Conservation (phyloP, 2,797 vertebrate genomes). For the Sphaeramia orbicularis region DNA sequence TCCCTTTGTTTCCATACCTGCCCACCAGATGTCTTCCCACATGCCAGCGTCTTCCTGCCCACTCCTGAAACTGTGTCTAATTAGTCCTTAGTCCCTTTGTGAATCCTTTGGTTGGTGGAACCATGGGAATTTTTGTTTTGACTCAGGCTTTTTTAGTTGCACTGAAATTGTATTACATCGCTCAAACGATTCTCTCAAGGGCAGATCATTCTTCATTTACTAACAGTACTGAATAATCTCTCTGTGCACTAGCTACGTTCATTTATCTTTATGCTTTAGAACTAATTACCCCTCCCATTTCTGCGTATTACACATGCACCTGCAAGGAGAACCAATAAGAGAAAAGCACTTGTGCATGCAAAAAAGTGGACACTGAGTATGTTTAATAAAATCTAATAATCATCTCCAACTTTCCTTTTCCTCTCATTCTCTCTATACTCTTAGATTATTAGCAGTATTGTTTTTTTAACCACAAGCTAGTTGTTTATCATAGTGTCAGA, state of each 20-base stretch:
- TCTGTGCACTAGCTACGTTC: neutral
- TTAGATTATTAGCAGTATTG: conserved; percentile 1
- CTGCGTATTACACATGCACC: too few relatives aligned
- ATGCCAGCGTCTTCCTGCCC: conserved; percentile 28
- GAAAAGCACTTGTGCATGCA: neutral
- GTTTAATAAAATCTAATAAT: neutral
- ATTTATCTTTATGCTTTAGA: too few relatives aligned
- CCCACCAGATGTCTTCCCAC: conserved; percentile 53
- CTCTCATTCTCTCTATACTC: too few relatives aligned
- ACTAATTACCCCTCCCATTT: too few relatives aligned
- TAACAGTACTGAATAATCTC: neutral
- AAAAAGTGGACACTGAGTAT: neutral
- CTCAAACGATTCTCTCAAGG: conserved; percentile 2
- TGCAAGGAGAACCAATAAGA: neutral
- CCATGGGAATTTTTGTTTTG: neutral
- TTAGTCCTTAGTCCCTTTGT: conserved; percentile 41
- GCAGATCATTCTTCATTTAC: neutral
- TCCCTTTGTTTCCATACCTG: conserved; percentile 28
- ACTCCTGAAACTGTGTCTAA: conserved; percentile 39
- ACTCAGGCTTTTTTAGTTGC: conserved; percentile 2
- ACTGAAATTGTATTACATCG: conserved; percentile 8
- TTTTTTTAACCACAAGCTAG: neutral
- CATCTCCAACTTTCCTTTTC: neutral
- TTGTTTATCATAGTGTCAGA: neutral
- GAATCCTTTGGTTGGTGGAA: conserved; percentile 11